Conservation (phyloP, 2,113 vertebrate genomes). For the Platycercus adscitus region DNA sequence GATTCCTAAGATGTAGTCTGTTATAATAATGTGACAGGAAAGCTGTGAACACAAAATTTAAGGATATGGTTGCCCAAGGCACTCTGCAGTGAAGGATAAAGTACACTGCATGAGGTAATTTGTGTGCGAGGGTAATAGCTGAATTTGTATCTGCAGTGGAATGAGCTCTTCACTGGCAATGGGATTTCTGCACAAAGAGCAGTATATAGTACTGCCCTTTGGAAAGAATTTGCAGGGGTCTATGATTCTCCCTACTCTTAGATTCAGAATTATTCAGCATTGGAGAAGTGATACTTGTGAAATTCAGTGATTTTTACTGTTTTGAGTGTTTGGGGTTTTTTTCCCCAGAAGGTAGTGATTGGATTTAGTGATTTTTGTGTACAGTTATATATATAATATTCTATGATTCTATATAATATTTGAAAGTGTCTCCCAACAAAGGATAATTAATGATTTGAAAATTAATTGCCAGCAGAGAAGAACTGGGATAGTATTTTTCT, state of each 20-base stretch:
- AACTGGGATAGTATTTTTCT: background rate
- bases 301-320: background rate
- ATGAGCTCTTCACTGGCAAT: background rate
- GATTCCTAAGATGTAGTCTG: background rate
- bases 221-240: background rate
- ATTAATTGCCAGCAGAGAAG: background rate
- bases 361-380: background rate
- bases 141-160: fast-evolving
- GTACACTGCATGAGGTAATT: background rate
- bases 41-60: background rate
- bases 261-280: background rate
- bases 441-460: background rate
- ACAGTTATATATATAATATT: background rate
- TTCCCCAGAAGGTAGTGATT: background rate
- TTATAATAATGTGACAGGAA: background rate
- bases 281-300: background rate
- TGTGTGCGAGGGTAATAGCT: background rate
- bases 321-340: background rate
- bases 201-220: background rate
- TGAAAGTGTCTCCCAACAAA: background rate
- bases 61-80: background rate
- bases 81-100: background rate
- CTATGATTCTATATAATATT: background rate
- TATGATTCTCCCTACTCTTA: background rate
- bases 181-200: background rate